Evolutionary conservation across 1,140 invertebrate species (phyloP).

Genomic region (Parasteatoda tepidariorum): DNA sequence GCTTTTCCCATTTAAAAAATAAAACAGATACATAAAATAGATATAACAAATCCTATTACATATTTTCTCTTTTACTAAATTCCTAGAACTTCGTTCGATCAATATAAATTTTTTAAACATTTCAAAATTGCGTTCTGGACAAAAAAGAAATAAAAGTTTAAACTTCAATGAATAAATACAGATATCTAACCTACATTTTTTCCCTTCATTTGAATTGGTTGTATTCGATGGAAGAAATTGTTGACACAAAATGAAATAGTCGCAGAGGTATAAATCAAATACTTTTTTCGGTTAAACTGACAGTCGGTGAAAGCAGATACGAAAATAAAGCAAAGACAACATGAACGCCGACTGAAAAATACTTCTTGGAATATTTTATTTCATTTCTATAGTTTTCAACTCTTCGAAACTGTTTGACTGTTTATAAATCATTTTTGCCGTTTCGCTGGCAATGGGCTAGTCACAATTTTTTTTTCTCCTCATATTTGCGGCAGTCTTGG

Average conservation of each 20-base stretch:
- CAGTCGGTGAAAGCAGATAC: slow-evolving; percentile 13
- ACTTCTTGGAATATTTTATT: slow-evolving; percentile 41
- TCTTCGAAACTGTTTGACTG: slow-evolving; percentile 37
- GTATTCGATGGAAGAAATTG: too few relatives aligned
- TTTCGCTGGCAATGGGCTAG: background rate
- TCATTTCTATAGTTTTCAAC: slow-evolving; percentile 35
- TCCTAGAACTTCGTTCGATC: background rate
- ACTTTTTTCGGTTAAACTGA: too few relatives aligned
- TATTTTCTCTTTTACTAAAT: background rate
- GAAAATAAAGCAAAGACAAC: slow-evolving; percentile 34
- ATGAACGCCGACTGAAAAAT: slow-evolving; percentile 2
- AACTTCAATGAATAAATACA: background rate
- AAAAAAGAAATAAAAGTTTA: background rate
- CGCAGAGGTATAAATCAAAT: too few relatives aligned
- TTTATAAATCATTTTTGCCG: slow-evolving; percentile 38
- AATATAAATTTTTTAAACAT: background rate
- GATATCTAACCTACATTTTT: too few relatives aligned
- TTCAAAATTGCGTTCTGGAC: background rate
- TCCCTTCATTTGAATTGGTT: too few relatives aligned
- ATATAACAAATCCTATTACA: too few relatives aligned
- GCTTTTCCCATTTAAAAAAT: too few relatives aligned
- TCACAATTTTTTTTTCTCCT: background rate
- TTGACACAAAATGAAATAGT: too few relatives aligned
- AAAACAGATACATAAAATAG: too few relatives aligned
- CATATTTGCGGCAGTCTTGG: too few relatives aligned